Percentiles rank a stretch among this genome's conserved stretches.
phyloP scores from a whole-genome alignment of 2,113 vertebrate genomes.

The Etheostoma spectabile region DNA sequence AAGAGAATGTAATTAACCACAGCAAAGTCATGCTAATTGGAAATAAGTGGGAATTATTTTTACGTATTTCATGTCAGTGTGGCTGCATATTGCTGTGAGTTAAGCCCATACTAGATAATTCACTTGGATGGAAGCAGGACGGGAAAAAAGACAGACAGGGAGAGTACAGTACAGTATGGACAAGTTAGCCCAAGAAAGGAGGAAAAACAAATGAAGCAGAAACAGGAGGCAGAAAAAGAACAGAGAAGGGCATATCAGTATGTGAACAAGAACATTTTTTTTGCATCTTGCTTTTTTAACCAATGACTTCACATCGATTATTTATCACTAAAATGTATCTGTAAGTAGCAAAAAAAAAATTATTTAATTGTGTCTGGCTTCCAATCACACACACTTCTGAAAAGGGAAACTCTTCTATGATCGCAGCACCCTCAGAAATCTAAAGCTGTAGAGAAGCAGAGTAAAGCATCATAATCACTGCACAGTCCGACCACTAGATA shows the following conservation, averaged over 20 bases:
- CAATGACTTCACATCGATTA: not conserved
- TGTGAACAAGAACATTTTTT: not conserved
- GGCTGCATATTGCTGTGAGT: conserved; percentile 60
- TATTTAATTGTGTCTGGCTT: not conserved
- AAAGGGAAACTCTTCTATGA: not conserved
- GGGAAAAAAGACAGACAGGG: not conserved
- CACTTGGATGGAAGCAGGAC: conserved; percentile 57
- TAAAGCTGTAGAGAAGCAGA: not conserved
- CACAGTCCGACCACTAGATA: not conserved
- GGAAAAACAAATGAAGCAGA: conserved; percentile 3
- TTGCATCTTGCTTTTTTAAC: not conserved
- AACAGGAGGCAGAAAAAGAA: not conserved
- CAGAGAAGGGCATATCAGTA: not conserved
- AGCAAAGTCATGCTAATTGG: conserved; percentile 77
- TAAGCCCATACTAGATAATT: conserved; percentile 74
- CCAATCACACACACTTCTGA: not conserved
- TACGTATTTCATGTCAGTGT: conserved; percentile 68
- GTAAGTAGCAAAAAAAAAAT: not conserved
- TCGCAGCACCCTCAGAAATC: not conserved
- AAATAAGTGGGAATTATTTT: conserved; percentile 65
- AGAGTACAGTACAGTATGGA: conserved; percentile 29
- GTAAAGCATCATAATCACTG: not conserved
- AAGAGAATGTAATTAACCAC: conserved; percentile 72
- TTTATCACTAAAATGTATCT: not conserved
- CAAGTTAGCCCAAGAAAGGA: conserved; percentile 16